These are phyloP conservation scores for Oryzias dopingdopingensis DNA, from an alignment of 2,797 vertebrate species.

Conservation along the genomic window DNA sequence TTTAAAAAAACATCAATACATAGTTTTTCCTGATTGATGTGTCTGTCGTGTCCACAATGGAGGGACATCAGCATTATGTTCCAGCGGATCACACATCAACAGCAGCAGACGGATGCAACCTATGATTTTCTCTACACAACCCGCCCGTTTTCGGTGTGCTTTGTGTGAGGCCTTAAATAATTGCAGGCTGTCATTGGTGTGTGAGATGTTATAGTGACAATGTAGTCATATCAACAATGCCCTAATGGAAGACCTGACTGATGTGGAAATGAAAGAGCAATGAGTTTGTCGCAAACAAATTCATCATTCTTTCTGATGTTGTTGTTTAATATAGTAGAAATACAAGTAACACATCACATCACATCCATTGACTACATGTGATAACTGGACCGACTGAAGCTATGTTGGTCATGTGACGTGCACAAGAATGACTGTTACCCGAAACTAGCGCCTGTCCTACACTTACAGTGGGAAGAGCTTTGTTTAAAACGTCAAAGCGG, in stretches of 20 bases:
- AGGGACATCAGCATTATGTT: slow-evolving; percentile 16
- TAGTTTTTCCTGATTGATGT: slow-evolving; percentile 5
- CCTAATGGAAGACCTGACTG: slow-evolving; percentile 34
- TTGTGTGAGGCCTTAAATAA: slow-evolving; percentile 48
- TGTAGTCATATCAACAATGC: slow-evolving; percentile 8
- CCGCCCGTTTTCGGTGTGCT: slow-evolving; percentile 36
- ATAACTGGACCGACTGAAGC: no score
- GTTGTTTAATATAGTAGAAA: no score
- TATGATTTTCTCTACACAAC: slow-evolving; percentile 40
- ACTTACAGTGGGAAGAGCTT: no score
- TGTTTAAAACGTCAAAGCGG: no score
- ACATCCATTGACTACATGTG: no score
- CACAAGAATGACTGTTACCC: no score
- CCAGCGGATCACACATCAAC: slow-evolving; percentile 24
- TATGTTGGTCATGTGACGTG: no score
- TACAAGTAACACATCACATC: no score
- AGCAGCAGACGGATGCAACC: slow-evolving; percentile 31
- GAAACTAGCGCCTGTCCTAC: no score
- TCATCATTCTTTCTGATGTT: no score
- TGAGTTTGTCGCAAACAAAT: slow-evolving; percentile 16
- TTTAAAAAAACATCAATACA: background rate
- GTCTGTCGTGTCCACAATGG: slow-evolving; percentile 7
- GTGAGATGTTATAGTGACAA: slow-evolving; percentile 43
- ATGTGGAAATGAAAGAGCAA: slow-evolving; percentile 27
- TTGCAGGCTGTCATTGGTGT: slow-evolving; percentile 42